Conservation (phyloP, 2,888 invertebrate genomes). For the Tipula unca region DNA sequence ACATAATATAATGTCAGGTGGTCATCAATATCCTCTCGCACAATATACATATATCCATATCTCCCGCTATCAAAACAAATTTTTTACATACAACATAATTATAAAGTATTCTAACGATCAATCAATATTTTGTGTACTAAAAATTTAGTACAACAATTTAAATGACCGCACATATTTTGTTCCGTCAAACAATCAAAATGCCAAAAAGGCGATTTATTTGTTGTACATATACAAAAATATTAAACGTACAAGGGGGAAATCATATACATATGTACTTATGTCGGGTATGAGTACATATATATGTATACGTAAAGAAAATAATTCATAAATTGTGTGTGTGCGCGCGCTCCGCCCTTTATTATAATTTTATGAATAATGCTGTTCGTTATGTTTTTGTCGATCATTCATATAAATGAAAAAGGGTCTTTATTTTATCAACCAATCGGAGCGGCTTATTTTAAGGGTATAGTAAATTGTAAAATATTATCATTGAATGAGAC, state of each 20-base stretch:
- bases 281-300: too few species aligned
- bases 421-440: background rate
- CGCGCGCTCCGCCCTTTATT: background rate
- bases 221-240: background rate
- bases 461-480: background rate
- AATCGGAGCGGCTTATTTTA: background rate
- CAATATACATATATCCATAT: background rate
- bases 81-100: background rate
- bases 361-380: background rate
- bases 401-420: background rate
- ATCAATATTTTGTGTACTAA: background rate
- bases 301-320: background rate
- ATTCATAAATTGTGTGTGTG: background rate
- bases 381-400: background rate
- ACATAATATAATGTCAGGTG: background rate
- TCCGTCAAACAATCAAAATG: background rate
- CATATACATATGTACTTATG: too few species aligned
- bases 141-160: background rate
- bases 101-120: background rate
- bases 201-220: background rate
- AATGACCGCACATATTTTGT: background rate
- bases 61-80: background rate
- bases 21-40: background rate
- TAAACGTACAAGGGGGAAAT: background rate
- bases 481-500: background rate